phyloP scores from a whole-genome alignment of 1,140 invertebrate genomes.

The Musca vetustissima region DNA sequence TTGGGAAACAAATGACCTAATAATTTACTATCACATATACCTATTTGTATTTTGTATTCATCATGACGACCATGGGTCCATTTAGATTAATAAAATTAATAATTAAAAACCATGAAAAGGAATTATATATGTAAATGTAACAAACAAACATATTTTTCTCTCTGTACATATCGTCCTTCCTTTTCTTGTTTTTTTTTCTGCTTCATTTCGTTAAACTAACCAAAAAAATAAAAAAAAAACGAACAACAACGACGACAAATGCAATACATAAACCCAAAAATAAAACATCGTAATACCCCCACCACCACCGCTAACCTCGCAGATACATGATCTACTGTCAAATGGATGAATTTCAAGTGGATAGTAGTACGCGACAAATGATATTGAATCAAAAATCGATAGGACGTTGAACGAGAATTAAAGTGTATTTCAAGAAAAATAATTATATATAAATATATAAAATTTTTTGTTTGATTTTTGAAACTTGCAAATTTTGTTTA shows the following conservation, averaged over 20 bases:
- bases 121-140: too few species aligned
- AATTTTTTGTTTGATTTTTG: too few species aligned
- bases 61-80: too few species aligned
- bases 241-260: constrained; percentile 16
- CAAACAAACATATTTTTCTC: not conserved
- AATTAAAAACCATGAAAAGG: too few species aligned
- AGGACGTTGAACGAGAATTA: constrained; percentile 31
- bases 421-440: not conserved
- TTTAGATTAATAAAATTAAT: too few species aligned
- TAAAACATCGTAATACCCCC: not conserved
- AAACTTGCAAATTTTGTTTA: not conserved
- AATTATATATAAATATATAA: too few species aligned
- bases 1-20: too few species aligned
- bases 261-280: too few species aligned
- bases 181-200: not conserved
- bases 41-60: too few species aligned
- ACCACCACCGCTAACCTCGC: constrained; percentile 47
- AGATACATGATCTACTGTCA: constrained; percentile 80
- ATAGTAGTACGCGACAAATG: constrained; percentile 57
- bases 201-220: not conserved
- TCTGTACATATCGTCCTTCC: constrained; percentile 16
- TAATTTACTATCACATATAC: too few species aligned
- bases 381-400: constrained; percentile 45
- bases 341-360: constrained; percentile 74
- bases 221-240: too few species aligned